These are phyloP conservation scores for Dynastes hyllus DNA, from an alignment of 2,888 invertebrate species.

Conservation along the genomic window DNA sequence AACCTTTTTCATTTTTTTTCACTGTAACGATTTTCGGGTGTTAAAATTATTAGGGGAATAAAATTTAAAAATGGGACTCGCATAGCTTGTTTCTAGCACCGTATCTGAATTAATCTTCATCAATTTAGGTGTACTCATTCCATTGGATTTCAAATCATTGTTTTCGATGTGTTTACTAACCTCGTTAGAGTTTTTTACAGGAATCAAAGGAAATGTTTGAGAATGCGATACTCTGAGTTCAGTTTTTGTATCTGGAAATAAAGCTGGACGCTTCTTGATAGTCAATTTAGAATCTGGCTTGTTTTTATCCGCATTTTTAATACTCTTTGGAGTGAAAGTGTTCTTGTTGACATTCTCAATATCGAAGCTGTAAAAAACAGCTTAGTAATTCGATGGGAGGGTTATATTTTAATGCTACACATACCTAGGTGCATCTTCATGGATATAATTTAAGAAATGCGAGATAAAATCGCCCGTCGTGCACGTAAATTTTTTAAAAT, in stretches of 20 bases:
- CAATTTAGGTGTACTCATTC: conserved; percentile 59
- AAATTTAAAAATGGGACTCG: too few relatives aligned
- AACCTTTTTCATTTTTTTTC: conserved; percentile 52
- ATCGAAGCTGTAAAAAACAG: conserved; percentile 14
- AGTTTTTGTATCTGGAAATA: conserved; percentile 30
- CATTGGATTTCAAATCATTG: conserved; percentile 10
- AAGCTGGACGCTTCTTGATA: conserved; percentile 27
- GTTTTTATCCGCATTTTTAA: conserved; percentile 6
- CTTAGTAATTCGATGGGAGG: too few relatives aligned
- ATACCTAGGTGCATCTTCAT: conserved; percentile 65
- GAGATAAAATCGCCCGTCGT: conserved; percentile 65
- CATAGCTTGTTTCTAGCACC: conserved; percentile 50
- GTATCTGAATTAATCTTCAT: conserved; percentile 33
- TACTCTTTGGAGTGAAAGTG: conserved; percentile 21
- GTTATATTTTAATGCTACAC: conserved; percentile 42
- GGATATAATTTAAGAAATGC: conserved; percentile 68
- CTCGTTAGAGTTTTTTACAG: background rate
- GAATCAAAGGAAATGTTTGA: conserved; percentile 4
- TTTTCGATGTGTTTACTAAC: background rate
- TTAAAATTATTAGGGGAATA: conserved; percentile 55
- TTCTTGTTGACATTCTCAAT: conserved; percentile 5
- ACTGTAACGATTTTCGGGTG: conserved; percentile 56
- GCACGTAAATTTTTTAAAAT: conserved; percentile 55
- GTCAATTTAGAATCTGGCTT: background rate
- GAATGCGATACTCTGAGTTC: conserved; percentile 23